phyloP scores from a whole-genome alignment of 2,888 invertebrate genomes.

The Amphipyra berbera region DNA sequence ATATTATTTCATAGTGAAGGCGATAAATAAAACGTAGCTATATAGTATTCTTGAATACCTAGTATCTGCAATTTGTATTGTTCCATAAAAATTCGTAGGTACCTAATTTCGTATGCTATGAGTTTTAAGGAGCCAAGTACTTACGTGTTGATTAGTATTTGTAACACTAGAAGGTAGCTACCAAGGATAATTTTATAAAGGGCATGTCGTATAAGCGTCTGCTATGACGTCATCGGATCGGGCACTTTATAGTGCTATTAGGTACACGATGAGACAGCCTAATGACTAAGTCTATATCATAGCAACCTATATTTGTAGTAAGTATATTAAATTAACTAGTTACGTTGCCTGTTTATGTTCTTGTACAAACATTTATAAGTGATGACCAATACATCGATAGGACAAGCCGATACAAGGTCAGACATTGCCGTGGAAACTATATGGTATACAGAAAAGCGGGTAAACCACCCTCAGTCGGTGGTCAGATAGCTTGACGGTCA shows the following conservation, averaged over 20 bases:
- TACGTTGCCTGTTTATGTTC: conserved; percentile 24
- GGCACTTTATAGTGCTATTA: conserved; percentile 9
- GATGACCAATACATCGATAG: conserved; percentile 77
- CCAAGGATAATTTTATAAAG: conserved; percentile 24
- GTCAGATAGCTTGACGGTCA: conserved; percentile 48
- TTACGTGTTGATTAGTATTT: too few relatives aligned
- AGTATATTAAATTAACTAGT: conserved; percentile 1
- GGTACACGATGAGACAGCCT: conserved; percentile 22
- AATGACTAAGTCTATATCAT: conserved; percentile 7
- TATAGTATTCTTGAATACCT: too few relatives aligned
- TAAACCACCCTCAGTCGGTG: conserved; percentile 54
- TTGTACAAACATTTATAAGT: conserved; percentile 59
- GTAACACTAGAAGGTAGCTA: too few relatives aligned
- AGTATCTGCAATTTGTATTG: too few relatives aligned
- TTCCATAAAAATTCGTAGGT: too few relatives aligned
- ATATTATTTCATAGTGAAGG: too few relatives aligned
- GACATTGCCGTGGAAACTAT: conserved; percentile 82
- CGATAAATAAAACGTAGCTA: too few relatives aligned
- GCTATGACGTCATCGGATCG: conserved; percentile 36
- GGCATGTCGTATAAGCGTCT: conserved; percentile 18
- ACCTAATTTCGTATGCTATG: too few relatives aligned
- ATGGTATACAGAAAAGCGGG: conserved; percentile 70
- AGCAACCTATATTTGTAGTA: neutral
- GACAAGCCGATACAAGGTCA: conserved; percentile 77
- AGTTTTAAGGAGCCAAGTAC: too few relatives aligned